A percentile compares a stretch with the other conserved stretches of the same genome.
These are phyloP conservation scores for Rhinophrynus dorsalis DNA, from an alignment of 2,797 vertebrate species.

Conservation along the genomic window DNA sequence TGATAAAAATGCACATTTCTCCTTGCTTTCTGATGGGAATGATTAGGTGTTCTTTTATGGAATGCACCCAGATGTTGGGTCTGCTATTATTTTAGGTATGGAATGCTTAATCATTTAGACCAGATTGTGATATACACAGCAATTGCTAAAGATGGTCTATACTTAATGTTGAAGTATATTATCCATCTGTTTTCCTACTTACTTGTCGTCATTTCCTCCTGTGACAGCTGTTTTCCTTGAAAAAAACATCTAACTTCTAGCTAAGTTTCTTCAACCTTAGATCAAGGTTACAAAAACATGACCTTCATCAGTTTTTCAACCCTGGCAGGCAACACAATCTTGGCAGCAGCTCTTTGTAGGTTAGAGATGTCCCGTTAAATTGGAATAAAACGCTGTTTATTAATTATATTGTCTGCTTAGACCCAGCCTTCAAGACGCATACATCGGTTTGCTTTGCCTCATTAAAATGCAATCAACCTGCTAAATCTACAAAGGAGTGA, in stretches of 20 bases:
- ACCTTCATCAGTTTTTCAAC: constrained; percentile 15
- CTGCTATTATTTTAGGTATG: neutral
- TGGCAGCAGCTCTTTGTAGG: no score
- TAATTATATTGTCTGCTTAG: neutral
- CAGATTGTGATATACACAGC: no score
- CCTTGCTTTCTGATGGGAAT: neutral
- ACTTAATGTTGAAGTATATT: neutral
- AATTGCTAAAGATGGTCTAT: neutral
- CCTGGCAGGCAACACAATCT: neutral
- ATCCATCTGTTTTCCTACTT: constrained; percentile 12
- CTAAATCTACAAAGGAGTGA: no score
- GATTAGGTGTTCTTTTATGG: neutral
- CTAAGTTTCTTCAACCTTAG: constrained; percentile 16
- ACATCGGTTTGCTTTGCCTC: no score
- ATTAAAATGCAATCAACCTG: no score
- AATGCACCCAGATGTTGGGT: neutral
- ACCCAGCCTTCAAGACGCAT: no score
- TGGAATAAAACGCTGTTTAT: no score
- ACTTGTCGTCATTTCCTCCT: constrained; percentile 5
- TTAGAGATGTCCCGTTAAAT: no score
- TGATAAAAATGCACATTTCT: neutral
- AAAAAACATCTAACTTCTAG: constrained; percentile 13
- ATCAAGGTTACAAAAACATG: constrained; percentile 28
- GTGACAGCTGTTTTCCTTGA: constrained; percentile 31
- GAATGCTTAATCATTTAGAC: neutral